Evolutionary conservation across 2,113 vertebrate species (phyloP), one percentile per base, ranked within the genome.

Genomic region (Antechinus stuartii): DNA sequence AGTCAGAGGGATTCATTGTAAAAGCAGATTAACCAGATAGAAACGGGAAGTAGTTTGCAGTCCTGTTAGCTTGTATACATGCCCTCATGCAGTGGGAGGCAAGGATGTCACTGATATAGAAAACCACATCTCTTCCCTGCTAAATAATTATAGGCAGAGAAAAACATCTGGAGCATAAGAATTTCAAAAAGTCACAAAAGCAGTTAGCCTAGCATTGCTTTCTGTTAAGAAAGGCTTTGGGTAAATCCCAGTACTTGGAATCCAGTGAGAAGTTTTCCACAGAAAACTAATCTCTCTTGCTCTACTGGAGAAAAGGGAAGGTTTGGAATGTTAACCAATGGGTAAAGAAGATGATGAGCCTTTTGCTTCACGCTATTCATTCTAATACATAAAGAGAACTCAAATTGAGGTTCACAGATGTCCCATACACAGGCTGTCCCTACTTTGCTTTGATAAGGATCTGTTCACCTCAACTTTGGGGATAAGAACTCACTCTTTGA

Each of bases 1-100:
- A 93, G 91, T 90, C 97, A 93, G 89, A 26, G 93, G 30, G 42
- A 96, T 57, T 95, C 96, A 25, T 89, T 92, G 57, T 10, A 97
- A 91, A 42, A 94, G 54, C 95, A 96, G 91, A 95, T 95, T 95
- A 95, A 94, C 68, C 61, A 96, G 94, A 93, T 54, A 92, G 94
- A 84, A 76, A 54, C 76, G 42, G 56, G 92, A 94, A 97, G 54
- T 50, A 54, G 2, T 7, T 93, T 53, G 95, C 53, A 25, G 12
- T 84, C 49, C 53, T 68, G 49, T 56, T 55, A 84, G 68, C 23
- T 91, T 84, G 94, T 90, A 53, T 49, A 90, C 54, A 92, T 26
- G 55, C 90, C 94, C 54, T 91, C 42, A 25, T 7, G 1, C 0
- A 12, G 68, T 53, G 2, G 7, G 76, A 93, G 30, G 53, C 76